Conservation (phyloP, 2,888 invertebrate genomes). For the Silvanus unidentatus region DNA sequence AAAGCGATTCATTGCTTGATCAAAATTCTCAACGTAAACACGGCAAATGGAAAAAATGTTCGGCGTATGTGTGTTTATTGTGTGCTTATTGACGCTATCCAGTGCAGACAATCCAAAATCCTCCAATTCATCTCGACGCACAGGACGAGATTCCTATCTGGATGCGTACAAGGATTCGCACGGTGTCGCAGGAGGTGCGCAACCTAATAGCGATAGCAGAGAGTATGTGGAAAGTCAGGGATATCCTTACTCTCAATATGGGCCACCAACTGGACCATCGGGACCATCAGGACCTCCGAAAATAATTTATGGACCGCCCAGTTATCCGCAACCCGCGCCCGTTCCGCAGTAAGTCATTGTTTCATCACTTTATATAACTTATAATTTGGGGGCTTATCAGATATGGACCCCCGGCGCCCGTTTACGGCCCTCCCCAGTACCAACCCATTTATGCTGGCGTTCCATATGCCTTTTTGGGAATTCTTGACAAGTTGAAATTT, state of each 20-base stretch:
- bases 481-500: slow-evolving; percentile 62
- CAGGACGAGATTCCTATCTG: slow-evolving; percentile 54
- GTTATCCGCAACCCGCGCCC: slow-evolving; percentile 4
- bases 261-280: slow-evolving; percentile 39
- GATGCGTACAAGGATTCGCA: slow-evolving; percentile 59
- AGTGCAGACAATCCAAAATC: no score
- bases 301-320: slow-evolving; percentile 21
- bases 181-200: slow-evolving; percentile 46
- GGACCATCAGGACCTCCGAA: slow-evolving; percentile 21
- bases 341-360: slow-evolving; percentile 10
- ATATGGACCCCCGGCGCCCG: slow-evolving; percentile 36
- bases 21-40: no score
- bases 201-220: slow-evolving; percentile 46
- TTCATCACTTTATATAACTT: slow-evolving; percentile 35
- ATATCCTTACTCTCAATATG: slow-evolving; percentile 46
- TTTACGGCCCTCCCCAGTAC: slow-evolving; percentile 26
- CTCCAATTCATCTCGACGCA: background rate
- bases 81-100: no score
- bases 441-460: slow-evolving; percentile 46
- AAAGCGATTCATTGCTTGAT: no score
- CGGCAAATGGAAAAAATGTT: no score
- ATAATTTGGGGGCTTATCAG: slow-evolving; percentile 15
- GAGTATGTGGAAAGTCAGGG: slow-evolving; percentile 44
- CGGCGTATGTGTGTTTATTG: no score
- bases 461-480: slow-evolving; percentile 54